Percentiles rank a stretch among this genome's conserved stretches.
Evolutionary conservation across 2,888 invertebrate genomes (phyloP).

Genomic region (Hyposoter dolosus): DNA sequence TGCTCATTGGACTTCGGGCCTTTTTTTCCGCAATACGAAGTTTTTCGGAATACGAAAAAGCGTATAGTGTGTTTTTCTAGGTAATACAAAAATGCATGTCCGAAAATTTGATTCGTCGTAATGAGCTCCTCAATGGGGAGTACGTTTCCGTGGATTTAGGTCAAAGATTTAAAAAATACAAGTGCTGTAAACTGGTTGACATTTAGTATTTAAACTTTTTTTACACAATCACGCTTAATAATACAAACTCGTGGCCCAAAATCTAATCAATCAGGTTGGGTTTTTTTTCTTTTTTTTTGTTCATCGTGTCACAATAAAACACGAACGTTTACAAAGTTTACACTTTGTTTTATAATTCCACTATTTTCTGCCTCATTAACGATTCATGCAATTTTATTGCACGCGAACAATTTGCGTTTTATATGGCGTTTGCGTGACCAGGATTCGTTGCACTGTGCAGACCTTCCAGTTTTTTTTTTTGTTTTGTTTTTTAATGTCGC

Average conservation of each 20-base stretch:
- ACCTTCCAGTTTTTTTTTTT: not conserved
- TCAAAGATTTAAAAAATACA: not conserved
- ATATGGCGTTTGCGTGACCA: conserved; percentile 31
- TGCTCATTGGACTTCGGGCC: no score
- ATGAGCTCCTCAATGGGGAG: no score
- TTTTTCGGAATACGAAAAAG: no score
- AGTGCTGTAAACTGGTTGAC: not conserved
- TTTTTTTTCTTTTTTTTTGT: not conserved
- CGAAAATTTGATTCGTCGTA: not conserved
- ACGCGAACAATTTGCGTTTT: conserved; percentile 28
- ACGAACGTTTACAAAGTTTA: not conserved
- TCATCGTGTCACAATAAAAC: not conserved
- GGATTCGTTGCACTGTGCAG: conserved; percentile 20
- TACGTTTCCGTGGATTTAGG: not conserved
- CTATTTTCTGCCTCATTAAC: conserved; percentile 10
- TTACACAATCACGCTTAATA: not conserved
- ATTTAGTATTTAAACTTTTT: not conserved
- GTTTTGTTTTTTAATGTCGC: not conserved
- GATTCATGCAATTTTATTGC: conserved; percentile 2
- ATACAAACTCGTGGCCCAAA: not conserved
- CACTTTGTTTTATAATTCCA: not conserved
- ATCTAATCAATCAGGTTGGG: not conserved
- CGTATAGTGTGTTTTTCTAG: no score
- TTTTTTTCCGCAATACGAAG: no score
- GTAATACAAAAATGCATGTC: no score